These are phyloP conservation scores for Cottus gobio DNA, from an alignment of 2,113 vertebrate species.

Conservation along the genomic window DNA sequence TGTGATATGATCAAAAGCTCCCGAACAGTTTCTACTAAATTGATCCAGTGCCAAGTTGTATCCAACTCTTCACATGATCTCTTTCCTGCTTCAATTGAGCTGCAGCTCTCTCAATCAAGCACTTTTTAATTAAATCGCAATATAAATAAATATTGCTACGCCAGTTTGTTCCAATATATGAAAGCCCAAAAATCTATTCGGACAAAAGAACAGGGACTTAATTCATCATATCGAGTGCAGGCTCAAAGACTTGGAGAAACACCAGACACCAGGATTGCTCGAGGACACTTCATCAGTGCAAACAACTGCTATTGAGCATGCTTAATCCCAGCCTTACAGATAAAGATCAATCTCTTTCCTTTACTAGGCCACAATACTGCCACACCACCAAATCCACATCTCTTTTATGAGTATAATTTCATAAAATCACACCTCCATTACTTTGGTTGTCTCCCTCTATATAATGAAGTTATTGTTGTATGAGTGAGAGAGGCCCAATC, in stretches of 20 bases:
- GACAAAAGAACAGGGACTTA: not conserved
- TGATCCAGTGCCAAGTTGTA: not conserved
- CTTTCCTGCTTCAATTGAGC: not conserved
- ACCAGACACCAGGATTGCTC: not conserved
- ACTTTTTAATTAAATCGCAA: too few species aligned
- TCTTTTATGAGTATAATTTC: constrained; percentile 52
- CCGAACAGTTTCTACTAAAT: too few species aligned
- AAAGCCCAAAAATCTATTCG: not conserved
- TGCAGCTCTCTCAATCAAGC: not conserved
- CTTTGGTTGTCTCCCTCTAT: constrained; percentile 49
- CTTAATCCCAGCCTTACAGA: constrained; percentile 18
- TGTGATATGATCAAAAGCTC: not conserved
- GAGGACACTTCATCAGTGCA: not conserved
- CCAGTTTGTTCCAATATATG: too few species aligned
- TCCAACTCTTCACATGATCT: not conserved
- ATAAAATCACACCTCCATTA: constrained; percentile 60
- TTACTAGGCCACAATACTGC: not conserved
- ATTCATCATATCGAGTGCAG: not conserved
- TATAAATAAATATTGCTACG: too few species aligned
- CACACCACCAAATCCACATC: constrained; percentile 19
- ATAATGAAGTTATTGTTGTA: constrained; percentile 68
- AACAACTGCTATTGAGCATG: not conserved
- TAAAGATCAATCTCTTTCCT: constrained; percentile 17
- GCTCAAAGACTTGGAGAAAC: constrained; percentile 4
- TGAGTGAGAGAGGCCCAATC: constrained; percentile 50